Evolutionary conservation across 2,888 invertebrate genomes (phyloP), one percentile per base, ranked within the genome.

Genomic region (Epiblema foenella): DNA sequence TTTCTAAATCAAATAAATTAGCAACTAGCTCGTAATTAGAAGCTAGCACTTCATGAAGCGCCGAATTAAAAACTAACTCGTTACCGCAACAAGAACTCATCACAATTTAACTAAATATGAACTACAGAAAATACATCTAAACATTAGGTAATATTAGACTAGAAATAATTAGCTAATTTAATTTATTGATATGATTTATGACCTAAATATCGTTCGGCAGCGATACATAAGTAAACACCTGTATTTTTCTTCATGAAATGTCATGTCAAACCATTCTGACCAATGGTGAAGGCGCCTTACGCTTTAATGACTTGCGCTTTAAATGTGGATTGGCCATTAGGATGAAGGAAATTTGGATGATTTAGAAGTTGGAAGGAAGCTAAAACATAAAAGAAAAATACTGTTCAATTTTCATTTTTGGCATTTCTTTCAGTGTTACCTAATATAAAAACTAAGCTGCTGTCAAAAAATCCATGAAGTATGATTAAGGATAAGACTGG

Each of bases 11-110:
- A 76, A 83, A 76, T 81, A 91, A 83, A 87, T 86, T 80, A 72
- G 77, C 81, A 79, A 90, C 77, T 81, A 85, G 78, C 62, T 83
- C 81, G 76, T 89, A 81, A 88, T 91, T 89, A 81, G 83, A 82
- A 66, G 84, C 82, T 73, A 91, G 77, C 77, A 93, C 85, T 85
- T 93, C 89, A 79, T 84, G 83, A 74, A 89, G 76, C 73, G 89
- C 92, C 75, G 93, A 88, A 86, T 87, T 89, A 77, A 86, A 85
- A 77, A 93, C 75, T 73, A 89, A 82, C 77, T 93, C 93, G 81
- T 91, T 89, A 74, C 92, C 89, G 76, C 93, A 93, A 87, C 93
- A 93, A 85, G 89, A 89, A 90, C 84, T 91, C 93, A 93, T 93
- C 81, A 91, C 93, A 74, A 39, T 59, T 64, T 10, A 67, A 63